A percentile compares a stretch with the other conserved stretches of the same genome.
phyloP scores from a whole-genome alignment of 35 echinoderm and acorn worm species.

The Lytechinus pictus region DNA sequence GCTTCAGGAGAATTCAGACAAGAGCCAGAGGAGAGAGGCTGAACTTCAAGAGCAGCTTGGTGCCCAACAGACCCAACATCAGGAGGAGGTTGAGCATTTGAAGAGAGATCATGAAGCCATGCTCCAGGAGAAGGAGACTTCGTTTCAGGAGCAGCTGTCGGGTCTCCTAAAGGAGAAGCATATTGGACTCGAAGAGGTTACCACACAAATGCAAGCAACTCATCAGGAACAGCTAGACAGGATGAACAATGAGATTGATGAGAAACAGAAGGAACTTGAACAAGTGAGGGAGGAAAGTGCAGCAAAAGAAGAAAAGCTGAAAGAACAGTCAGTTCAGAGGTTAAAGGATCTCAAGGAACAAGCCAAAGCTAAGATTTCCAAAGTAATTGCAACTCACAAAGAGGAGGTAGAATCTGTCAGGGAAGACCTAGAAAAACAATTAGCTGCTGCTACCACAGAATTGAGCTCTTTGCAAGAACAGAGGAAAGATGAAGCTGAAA shows the following conservation, averaged over 20 bases:
- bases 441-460: conserved; percentile 21
- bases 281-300: conserved; percentile 50
- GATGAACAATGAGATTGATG: conserved; percentile 70
- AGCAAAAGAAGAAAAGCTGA: conserved; percentile 64
- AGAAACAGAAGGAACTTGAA: conserved; percentile 58
- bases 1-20: conserved; percentile 7
- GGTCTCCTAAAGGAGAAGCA: conserved; percentile 87
- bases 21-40: conserved; percentile 4
- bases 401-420: conserved; percentile 53
- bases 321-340: conserved; percentile 30
- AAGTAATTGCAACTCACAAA: conserved; percentile 64
- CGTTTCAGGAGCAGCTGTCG: conserved; percentile 80
- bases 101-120: conserved; percentile 25
- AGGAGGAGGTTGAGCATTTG: neutral
- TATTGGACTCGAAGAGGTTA: conserved; percentile 86
- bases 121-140: conserved; percentile 74
- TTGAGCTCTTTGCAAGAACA: conserved; percentile 24
- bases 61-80: conserved; percentile 34
- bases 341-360: conserved; percentile 88
- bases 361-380: conserved; percentile 89
- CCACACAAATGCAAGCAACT: conserved; percentile 72
- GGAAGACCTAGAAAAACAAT: conserved; percentile 32
- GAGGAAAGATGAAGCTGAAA: conserved; percentile 29
- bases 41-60: conserved; percentile 34
- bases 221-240: conserved; percentile 81